Percentiles rank a stretch among this genome's conserved stretches.
These are phyloP conservation scores for Heterocephalus glaber DNA, from an alignment of 2,113 vertebrate genomes.

Conservation along the genomic window DNA sequence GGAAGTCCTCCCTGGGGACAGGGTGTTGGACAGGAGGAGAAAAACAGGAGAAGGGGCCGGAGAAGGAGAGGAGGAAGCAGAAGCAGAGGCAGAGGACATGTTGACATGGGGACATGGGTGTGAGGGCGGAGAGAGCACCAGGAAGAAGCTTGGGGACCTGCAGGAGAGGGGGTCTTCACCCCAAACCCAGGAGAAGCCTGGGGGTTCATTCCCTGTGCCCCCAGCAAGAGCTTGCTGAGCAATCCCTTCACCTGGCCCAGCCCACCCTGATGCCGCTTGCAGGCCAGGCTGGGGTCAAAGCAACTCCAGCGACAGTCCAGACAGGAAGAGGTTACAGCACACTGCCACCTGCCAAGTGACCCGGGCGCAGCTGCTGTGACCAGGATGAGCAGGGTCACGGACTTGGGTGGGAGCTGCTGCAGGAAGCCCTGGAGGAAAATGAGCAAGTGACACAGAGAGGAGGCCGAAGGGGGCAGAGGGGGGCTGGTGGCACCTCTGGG, in stretches of 20 bases:
- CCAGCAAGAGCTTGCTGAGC: neutral
- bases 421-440: neutral
- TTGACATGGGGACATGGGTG: neutral
- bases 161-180: neutral
- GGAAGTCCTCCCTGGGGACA: neutral
- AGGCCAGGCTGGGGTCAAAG: neutral
- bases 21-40: neutral
- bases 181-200: neutral
- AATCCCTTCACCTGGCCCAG: neutral
- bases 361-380: neutral
- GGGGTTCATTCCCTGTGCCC: neutral
- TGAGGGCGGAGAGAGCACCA: neutral
- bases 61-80: neutral
- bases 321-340: neutral
- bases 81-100: neutral
- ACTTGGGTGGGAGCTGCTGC: neutral
- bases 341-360: neutral
- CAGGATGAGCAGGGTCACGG: neutral
- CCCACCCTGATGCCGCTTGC: neutral
- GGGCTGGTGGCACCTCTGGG: neutral
- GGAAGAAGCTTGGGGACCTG: too few species aligned
- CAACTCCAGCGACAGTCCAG: neutral
- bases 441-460: neutral
- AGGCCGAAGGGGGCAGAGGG: neutral
- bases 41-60: accelerated